phyloP scores from a whole-genome alignment of 37 sponge, comb jelly and placozoan genomes.

The Tethya wilhelma region DNA sequence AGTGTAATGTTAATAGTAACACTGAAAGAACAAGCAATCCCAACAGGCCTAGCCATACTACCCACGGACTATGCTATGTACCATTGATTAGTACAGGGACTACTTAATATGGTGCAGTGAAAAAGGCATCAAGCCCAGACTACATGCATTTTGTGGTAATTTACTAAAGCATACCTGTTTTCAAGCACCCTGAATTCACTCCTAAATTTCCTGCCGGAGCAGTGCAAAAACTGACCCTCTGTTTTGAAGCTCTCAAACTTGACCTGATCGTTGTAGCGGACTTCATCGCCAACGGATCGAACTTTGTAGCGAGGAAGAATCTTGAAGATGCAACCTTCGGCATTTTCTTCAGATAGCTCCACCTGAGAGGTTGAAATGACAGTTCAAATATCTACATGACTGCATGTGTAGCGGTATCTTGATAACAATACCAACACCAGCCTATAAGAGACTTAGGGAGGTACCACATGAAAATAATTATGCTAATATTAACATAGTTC shows the following conservation, averaged over 20 bases:
- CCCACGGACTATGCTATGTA: too few species aligned
- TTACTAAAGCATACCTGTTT: slow-evolving; percentile 2
- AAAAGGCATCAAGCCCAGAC: too few species aligned
- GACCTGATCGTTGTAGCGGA: slow-evolving; percentile 69
- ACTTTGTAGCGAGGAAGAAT: slow-evolving; percentile 85
- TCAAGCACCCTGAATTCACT: not conserved
- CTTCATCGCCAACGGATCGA: slow-evolving; percentile 80
- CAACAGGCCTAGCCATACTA: too few species aligned
- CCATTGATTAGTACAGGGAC: too few species aligned
- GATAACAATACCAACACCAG: too few species aligned
- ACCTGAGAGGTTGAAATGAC: slow-evolving; percentile 22
- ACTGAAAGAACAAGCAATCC: too few species aligned
- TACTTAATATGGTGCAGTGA: too few species aligned
- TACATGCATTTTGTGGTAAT: not conserved
- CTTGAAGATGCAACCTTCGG: slow-evolving; percentile 60
- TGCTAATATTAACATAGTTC: not conserved
- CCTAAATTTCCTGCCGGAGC: slow-evolving; percentile 13
- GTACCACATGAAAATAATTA: not conserved
- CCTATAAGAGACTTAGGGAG: too few species aligned
- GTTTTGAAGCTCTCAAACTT: slow-evolving; percentile 79
- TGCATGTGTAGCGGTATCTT: not conserved
- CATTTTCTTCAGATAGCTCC: slow-evolving; percentile 25
- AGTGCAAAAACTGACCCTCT: slow-evolving; percentile 81
- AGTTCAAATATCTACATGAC: not conserved
- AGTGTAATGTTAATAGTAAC: too few species aligned